A percentile compares a stretch with the other conserved stretches of the same genome.
Conservation (phyloP, 2,888 invertebrate species). For the Eupithecia insigniata region DNA sequence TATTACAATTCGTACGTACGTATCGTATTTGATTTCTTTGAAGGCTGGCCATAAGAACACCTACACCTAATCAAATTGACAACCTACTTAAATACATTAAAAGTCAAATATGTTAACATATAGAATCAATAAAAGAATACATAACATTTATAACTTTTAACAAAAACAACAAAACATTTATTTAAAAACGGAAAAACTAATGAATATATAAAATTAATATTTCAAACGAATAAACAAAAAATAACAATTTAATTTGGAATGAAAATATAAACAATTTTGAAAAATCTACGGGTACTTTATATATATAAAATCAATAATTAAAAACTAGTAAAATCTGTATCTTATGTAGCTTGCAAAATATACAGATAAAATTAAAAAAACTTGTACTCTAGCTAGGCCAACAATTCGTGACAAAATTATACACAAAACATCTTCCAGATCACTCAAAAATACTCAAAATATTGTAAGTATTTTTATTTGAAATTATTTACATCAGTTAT, state of each 20-base stretch:
- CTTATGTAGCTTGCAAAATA: not conserved
- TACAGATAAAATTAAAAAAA: slow-evolving; percentile 4
- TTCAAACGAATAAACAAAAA: not conserved
- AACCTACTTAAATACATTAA: not conserved
- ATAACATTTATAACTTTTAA: not conserved
- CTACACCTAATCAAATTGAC: not conserved
- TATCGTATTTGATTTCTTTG: not conserved
- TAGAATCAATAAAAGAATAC: not conserved
- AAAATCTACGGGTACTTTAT: not conserved
- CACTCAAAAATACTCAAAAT: not conserved
- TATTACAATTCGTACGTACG: not conserved
- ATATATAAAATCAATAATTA: not conserved
- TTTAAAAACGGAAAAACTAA: not conserved
- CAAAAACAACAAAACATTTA: not conserved
- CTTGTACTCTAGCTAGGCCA: slow-evolving; percentile 15
- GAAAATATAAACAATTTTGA: not conserved
- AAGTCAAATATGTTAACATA: not conserved
- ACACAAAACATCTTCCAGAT: not conserved
- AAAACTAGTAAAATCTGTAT: not conserved
- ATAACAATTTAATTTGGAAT: not conserved
- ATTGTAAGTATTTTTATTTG: not conserved
- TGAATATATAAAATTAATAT: not conserved
- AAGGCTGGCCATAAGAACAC: not conserved
- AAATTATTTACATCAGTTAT: not conserved
- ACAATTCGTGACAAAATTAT: slow-evolving; percentile 6